phyloP scores from a whole-genome alignment of 2,797 vertebrate genomes.

The Thamnophis elegans region DNA sequence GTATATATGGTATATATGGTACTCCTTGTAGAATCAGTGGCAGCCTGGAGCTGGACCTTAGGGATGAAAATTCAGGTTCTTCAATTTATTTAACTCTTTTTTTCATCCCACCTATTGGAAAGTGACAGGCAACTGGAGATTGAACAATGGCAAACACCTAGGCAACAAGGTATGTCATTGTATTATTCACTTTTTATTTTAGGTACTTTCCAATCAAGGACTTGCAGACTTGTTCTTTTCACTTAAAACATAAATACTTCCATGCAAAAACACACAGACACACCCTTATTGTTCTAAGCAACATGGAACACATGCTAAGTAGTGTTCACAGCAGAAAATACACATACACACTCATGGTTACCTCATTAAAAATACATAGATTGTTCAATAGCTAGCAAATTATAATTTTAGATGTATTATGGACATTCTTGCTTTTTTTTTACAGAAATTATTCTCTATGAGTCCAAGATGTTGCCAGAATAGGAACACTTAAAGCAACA shows the following conservation, averaged over 20 bases:
- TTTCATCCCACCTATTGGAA: not conserved
- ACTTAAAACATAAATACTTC: not conserved
- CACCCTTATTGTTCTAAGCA: not conserved
- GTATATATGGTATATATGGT: not conserved
- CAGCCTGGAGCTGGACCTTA: not conserved
- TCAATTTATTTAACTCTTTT: not conserved
- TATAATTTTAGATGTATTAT: not conserved
- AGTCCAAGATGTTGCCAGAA: not conserved
- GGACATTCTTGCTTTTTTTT: not conserved
- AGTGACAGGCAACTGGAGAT: not conserved
- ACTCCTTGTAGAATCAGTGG: not conserved
- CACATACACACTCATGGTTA: not conserved
- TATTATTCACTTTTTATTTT: not conserved
- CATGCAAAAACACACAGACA: not conserved
- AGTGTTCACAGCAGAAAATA: not conserved
- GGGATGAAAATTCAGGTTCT: not conserved
- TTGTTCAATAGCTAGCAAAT: not conserved
- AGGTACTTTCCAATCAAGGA: not conserved
- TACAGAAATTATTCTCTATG: not conserved
- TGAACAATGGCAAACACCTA: not conserved
- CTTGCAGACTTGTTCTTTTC: not conserved
- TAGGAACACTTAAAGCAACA: not conserved
- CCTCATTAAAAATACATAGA: not conserved
- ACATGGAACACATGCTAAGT: not conserved
- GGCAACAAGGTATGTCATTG: not conserved